Evolutionary conservation across 35 echinoderm and acorn worm genomes (phyloP).

Genomic region (Anneissia japonica): DNA sequence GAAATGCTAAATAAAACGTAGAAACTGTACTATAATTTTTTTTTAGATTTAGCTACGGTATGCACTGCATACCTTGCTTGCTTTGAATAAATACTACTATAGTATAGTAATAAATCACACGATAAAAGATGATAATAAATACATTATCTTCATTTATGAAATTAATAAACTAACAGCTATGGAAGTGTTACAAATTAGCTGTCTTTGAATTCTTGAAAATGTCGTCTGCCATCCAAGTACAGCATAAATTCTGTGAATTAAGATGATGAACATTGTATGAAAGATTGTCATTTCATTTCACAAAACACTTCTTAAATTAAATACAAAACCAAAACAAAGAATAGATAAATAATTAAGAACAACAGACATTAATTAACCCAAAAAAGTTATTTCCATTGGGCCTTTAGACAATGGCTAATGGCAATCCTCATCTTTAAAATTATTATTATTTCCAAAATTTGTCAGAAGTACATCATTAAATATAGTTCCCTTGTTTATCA

Average conservation of each 20-base stretch:
- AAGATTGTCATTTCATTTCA: neutral
- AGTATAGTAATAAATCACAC: too few relatives aligned
- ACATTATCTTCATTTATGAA: too few relatives aligned
- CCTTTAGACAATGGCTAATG: neutral
- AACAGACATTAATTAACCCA: neutral
- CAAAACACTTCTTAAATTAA: neutral
- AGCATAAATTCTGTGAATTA: slow-evolving; percentile 61
- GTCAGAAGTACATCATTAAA: too few relatives aligned
- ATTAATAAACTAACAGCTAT: neutral
- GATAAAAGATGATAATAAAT: too few relatives aligned
- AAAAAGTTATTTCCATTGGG: neutral
- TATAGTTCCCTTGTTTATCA: too few relatives aligned
- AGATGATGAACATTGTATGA: neutral
- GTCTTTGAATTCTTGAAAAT: slow-evolving; percentile 42
- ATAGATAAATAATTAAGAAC: neutral
- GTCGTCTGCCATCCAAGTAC: slow-evolving; percentile 52
- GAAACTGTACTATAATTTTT: too few relatives aligned
- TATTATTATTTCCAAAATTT: neutral
- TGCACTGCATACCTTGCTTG: too few relatives aligned
- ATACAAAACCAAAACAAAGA: neutral
- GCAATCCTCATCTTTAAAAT: neutral
- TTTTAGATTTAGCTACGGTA: too few relatives aligned
- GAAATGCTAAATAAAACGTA: too few relatives aligned
- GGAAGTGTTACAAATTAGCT: neutral
- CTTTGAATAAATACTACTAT: too few relatives aligned